phyloP scores from a whole-genome alignment of 2,888 invertebrate species.

The Acanthosepion esculentum region DNA sequence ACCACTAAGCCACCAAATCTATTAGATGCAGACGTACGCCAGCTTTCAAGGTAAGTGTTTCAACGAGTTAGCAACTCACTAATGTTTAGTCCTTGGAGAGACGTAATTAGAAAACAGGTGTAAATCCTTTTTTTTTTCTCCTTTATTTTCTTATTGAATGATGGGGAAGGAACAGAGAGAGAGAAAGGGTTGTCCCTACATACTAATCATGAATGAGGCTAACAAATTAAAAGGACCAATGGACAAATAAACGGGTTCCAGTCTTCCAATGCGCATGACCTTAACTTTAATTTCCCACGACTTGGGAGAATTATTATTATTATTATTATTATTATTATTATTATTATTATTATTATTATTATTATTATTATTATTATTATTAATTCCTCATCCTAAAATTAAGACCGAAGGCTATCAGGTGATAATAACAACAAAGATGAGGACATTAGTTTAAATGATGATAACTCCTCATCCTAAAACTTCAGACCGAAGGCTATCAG shows the following conservation, averaged over 20 bases:
- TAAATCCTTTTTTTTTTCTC: background rate
- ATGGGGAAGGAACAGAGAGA: background rate
- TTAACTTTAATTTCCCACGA: background rate
- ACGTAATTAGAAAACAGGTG: background rate
- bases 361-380: too few relatives aligned
- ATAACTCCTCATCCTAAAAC: too few relatives aligned
- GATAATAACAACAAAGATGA: too few relatives aligned
- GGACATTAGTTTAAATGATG: too few relatives aligned
- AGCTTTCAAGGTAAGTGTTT: background rate
- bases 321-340: too few relatives aligned
- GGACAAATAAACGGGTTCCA: background rate
- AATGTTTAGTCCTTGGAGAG: background rate
- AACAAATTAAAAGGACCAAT: background rate
- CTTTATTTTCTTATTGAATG: background rate
- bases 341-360: too few relatives aligned
- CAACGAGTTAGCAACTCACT: background rate
- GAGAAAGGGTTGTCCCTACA: background rate
- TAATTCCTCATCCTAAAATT: too few relatives aligned
- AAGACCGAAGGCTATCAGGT: too few relatives aligned
- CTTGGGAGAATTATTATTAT: background rate
- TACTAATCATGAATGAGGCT: background rate
- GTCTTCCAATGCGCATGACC: background rate
- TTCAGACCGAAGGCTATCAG: too few relatives aligned
- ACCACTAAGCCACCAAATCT: background rate
- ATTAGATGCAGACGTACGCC: background rate